Base-by-base conservation (phyloP, 2,113 vertebrate genomes). In the Talpa occidentalis region DNA sequence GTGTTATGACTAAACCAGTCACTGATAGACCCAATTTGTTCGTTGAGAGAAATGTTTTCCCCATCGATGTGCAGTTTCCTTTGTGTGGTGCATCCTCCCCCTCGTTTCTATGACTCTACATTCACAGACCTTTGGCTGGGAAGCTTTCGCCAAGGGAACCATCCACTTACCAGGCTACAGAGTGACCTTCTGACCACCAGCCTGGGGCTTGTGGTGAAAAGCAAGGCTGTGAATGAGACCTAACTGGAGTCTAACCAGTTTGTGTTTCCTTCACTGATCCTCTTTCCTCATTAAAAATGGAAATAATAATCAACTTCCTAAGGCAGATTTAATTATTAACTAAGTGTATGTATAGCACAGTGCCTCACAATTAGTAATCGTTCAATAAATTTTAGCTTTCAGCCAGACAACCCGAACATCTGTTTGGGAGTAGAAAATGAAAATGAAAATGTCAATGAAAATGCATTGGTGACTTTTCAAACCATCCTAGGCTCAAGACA, bases 1-100 rank as follows among this genome's bases (percentile, higher is more conserved):
- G 95, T 97, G 92, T 96, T 96, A 92, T 92, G 92, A 93, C 97
- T 97, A 83, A 96, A 60, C 47, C 88, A 95, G 93, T 88, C 90
- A 92, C 81, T 93, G 94, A 95, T 94, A 96, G 90, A 96, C 90
- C 42, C n/a, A 77, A 70, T 92, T 95, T 93, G 69, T 54, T 95
- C 64, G 30, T 1, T 60, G 90, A 93, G 88, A 94, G 59, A 90
- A 96, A 66, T 22, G 24, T 32, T 94, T 88, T 93, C 42, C 4
- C 89, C 88, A 32, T 85, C 64, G n/a, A 67, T 70, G 88, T 10
- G 10, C 54, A 21, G 14, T 77, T 67, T 77, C 62, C 49, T 93
- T 87, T 60, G 74, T 62, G 44, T 30, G 52, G 67, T 44, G 10
- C 44, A 28, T n/a, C 93, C 47, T 32, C 93, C 62, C 42, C 49